phyloP scores from a whole-genome alignment of 2,888 invertebrate genomes.

The Drosophila robusta region DNA sequence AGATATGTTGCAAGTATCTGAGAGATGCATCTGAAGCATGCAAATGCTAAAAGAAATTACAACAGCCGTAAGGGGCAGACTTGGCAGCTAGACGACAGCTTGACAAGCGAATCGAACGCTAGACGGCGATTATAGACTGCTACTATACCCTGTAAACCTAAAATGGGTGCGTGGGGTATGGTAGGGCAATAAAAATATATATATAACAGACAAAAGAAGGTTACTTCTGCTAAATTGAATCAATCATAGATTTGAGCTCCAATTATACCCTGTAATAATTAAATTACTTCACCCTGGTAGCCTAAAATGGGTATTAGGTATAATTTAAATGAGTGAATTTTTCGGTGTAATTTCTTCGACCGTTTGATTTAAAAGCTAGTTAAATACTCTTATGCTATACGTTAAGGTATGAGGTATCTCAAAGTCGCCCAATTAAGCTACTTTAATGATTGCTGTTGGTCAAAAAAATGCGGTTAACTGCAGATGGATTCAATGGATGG shows the following conservation, averaged over 20 bases:
- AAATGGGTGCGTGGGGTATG: background rate
- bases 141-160: constrained; percentile 29
- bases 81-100: constrained; percentile 44
- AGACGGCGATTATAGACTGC: constrained; percentile 1
- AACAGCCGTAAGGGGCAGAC: constrained; percentile 8
- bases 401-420: constrained; percentile 6
- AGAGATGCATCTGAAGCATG: constrained; percentile 55
- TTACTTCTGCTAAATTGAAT: no score
- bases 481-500: constrained; percentile 10
- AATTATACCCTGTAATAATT: background rate
- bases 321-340: no score
- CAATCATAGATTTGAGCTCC: no score
- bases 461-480: constrained; percentile 14
- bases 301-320: background rate
- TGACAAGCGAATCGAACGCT: constrained; percentile 44
- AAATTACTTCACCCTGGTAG: background rate
- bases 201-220: no score
- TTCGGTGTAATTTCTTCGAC: no score
- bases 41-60: constrained; percentile 57
- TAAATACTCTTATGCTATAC: background rate
- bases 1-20: constrained; percentile 65
- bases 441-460: background rate
- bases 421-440: background rate
- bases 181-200: no score
- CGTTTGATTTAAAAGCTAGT: background rate